Conservation (phyloP, 1,140 invertebrate species). For the Holotrichia oblita region DNA sequence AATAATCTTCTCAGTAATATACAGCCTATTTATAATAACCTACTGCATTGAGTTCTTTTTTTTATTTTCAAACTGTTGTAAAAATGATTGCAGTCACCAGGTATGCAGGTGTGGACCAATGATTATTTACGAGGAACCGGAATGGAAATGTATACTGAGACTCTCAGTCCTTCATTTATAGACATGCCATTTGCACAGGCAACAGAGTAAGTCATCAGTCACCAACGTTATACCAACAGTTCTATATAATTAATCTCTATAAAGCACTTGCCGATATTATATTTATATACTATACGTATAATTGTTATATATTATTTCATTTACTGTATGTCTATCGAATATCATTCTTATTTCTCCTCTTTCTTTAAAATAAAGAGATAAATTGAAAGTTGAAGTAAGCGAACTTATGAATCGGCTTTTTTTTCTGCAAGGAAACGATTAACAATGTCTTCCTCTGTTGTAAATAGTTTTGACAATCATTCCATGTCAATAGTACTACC, state of each 20-base stretch:
- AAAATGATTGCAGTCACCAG: conserved; percentile 77
- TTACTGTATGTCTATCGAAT: not conserved
- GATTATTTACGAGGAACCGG: conserved; percentile 98
- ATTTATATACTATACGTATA: not conserved
- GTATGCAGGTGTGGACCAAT: conserved; percentile 97
- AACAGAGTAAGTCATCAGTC: conserved; percentile 90
- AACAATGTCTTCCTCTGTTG: conserved; percentile 1
- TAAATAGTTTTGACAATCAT: not conserved
- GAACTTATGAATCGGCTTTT: not conserved
- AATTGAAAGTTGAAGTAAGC: conserved; percentile 1
- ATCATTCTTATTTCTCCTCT: not conserved
- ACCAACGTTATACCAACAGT: not conserved
- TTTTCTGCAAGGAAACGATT: not conserved
- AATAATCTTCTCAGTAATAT: not conserved
- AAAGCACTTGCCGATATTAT: conserved; percentile 1
- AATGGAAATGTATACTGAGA: conserved; percentile 99
- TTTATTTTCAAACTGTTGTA: conserved; percentile 14
- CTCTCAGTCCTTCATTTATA: conserved; percentile 94
- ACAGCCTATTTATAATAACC: not conserved
- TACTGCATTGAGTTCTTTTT: not conserved
- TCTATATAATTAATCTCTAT: conserved; percentile 12
- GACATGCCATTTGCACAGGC: conserved; percentile 97
- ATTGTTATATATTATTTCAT: not conserved
- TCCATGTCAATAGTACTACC: not conserved
- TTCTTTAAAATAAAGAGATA: not conserved